Evolutionary conservation across 2,113 vertebrate genomes (phyloP), one percentile per base, ranked within the genome.

Genomic region (Tragelaphus imberbis): DNA sequence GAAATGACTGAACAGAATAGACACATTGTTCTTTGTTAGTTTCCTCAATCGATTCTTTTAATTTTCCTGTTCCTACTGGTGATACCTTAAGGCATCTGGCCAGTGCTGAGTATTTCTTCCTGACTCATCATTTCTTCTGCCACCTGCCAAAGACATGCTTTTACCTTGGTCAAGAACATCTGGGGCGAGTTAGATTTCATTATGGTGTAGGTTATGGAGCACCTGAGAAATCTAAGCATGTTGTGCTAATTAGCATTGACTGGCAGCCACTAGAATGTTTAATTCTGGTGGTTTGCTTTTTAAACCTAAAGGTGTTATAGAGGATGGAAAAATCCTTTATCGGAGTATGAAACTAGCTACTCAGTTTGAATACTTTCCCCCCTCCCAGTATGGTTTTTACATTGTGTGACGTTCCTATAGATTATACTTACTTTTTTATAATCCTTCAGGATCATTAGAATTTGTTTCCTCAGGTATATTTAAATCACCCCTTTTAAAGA

Each of bases 1-100:
- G 55, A 68, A 84, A 93, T 51, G 88, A 84, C 77, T 56, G 95
- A 95, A 14, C 88, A 94, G 96, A 98, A 90, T 77, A 92, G 88
- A 49, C 68, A n/a, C 36, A 94, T 68, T 95, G 82, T 97, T 98
- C 88, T 97, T 98, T 95, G 91, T 96, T 93, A 75, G 23, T 49
- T 97, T 95, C 49, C 77, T 25, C 90, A 56, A 56, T 91, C 61
- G 94, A 68, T 91, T 94, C 89, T 89, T 97, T 95, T 96, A 80
- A 84, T 93, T 96, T 97, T 92, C 84, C 36, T 93, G 59, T 96
- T 40, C 51, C 93, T 97, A 19, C 92, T 97, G 97, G 92, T 95
- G 84, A 91, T 93, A 86, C 95, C 55, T 96, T 84, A 19, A 3
- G 97, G 89, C n/a, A 55, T 97, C 90, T 88, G 84, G 68, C 36